Conservation (phyloP, 2,888 invertebrate species). For the Flexamia atlantica region DNA sequence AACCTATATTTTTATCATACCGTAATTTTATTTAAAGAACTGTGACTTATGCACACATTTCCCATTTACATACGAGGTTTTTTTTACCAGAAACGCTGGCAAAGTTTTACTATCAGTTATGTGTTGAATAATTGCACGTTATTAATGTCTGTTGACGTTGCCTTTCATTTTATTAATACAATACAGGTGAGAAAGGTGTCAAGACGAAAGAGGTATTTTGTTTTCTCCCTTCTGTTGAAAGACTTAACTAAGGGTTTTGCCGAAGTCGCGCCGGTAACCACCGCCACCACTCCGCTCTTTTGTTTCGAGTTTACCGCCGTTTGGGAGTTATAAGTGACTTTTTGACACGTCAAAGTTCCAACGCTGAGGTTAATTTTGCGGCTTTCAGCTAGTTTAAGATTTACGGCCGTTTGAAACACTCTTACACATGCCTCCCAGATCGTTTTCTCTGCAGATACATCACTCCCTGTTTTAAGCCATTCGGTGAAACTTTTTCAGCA, state of each 20-base stretch:
- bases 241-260: slow-evolving; percentile 23
- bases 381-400: slow-evolving; percentile 49
- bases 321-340: slow-evolving; percentile 49
- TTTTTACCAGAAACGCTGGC: too few relatives aligned
- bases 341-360: slow-evolving; percentile 36
- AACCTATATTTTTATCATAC: too few relatives aligned
- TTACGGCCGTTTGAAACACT: slow-evolving; percentile 8
- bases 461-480: too few relatives aligned
- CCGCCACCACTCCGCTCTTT: slow-evolving; percentile 25
- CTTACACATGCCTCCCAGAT: not conserved
- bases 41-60: too few relatives aligned
- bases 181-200: not conserved
- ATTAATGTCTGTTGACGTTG: too few relatives aligned
- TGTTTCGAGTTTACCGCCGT: slow-evolving; percentile 44
- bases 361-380: slow-evolving; percentile 39
- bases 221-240: not conserved
- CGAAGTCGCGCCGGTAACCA: not conserved
- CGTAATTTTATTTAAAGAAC: too few relatives aligned
- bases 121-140: too few relatives aligned
- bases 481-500: too few relatives aligned
- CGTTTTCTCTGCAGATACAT: not conserved
- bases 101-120: too few relatives aligned
- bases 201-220: not conserved
- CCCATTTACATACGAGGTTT: too few relatives aligned
- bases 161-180: too few relatives aligned